These are phyloP conservation scores for Notothenia rossii DNA, from an alignment of 2,113 vertebrate species.

Conservation along the genomic window DNA sequence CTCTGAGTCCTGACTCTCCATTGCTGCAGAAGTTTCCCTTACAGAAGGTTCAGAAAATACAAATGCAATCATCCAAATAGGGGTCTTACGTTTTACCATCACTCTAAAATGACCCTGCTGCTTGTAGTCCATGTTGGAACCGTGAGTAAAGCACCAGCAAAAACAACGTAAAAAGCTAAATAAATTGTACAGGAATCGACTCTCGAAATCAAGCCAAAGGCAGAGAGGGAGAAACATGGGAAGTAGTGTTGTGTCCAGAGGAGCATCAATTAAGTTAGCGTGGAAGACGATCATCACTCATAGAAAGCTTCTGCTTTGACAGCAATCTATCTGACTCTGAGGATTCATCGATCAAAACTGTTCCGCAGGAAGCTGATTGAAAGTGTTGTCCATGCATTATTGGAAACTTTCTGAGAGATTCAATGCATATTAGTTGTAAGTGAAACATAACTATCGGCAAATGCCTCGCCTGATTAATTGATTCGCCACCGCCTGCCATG, in stretches of 20 bases:
- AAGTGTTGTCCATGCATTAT: slow-evolving; percentile 69
- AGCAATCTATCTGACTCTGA: slow-evolving; percentile 61
- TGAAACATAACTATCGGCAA: slow-evolving; percentile 80
- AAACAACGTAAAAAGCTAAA: not conserved
- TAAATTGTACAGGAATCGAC: not conserved
- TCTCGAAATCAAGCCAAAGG: not conserved
- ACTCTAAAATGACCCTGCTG: not conserved
- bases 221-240: not conserved
- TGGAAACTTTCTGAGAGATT: slow-evolving; percentile 71
- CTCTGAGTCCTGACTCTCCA: too few species aligned
- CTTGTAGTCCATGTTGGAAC: not conserved
- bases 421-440: slow-evolving; percentile 76
- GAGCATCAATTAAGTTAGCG: slow-evolving; percentile 44
- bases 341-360: slow-evolving; percentile 67
- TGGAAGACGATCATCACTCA: slow-evolving; percentile 56
- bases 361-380: slow-evolving; percentile 54
- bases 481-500: slow-evolving; percentile 75
- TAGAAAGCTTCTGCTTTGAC: slow-evolving; percentile 55
- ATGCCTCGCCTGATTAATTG: slow-evolving; percentile 77
- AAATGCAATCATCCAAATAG: not conserved
- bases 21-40: too few species aligned
- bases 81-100: too few species aligned
- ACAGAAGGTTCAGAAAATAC: not conserved
- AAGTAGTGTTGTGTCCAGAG: slow-evolving; percentile 13
- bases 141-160: not conserved